phyloP scores from a whole-genome alignment of 2,113 vertebrate species.

The Pterocles gutturalis region DNA sequence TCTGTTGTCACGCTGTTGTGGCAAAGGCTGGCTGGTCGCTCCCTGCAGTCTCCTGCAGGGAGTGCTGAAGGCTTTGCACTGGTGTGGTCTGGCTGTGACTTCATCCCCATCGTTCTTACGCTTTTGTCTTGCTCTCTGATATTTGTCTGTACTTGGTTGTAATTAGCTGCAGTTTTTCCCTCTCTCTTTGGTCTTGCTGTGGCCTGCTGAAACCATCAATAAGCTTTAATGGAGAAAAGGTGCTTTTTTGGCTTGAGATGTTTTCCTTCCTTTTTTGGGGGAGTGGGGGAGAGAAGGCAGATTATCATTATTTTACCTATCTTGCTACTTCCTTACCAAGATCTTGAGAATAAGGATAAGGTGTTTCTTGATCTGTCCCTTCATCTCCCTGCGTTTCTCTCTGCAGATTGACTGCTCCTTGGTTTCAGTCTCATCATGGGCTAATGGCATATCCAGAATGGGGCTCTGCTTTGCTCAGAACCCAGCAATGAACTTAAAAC shows the following conservation, averaged over 20 bases:
- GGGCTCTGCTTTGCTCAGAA: not conserved
- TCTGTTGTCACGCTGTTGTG: not conserved
- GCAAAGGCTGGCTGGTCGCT: not conserved
- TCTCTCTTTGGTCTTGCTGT: slow-evolving; percentile 22
- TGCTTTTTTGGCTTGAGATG: not conserved
- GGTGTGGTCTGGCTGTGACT: not conserved
- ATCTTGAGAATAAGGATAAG: not conserved
- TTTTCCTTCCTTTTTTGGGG: not conserved
- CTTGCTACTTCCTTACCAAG: not conserved
- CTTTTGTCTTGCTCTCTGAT: not conserved
- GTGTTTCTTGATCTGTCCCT: not conserved
- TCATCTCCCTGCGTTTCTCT: not conserved
- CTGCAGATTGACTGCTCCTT: not conserved
- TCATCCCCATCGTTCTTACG: not conserved
- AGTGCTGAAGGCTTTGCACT: not conserved
- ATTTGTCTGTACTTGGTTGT: not conserved
- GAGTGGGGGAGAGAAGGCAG: not conserved
- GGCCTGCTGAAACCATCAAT: slow-evolving; percentile 34
- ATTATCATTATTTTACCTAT: not conserved
- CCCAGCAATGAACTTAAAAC: not conserved
- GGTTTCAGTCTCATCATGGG: not conserved
- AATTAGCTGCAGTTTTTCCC: not conserved
- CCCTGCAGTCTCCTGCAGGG: not conserved
- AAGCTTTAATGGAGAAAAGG: slow-evolving; percentile 28
- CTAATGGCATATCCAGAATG: not conserved